A percentile compares a stretch with the other conserved stretches of the same genome.
Conservation (phyloP, 2,888 invertebrate species). For the Augiades crinisus region DNA sequence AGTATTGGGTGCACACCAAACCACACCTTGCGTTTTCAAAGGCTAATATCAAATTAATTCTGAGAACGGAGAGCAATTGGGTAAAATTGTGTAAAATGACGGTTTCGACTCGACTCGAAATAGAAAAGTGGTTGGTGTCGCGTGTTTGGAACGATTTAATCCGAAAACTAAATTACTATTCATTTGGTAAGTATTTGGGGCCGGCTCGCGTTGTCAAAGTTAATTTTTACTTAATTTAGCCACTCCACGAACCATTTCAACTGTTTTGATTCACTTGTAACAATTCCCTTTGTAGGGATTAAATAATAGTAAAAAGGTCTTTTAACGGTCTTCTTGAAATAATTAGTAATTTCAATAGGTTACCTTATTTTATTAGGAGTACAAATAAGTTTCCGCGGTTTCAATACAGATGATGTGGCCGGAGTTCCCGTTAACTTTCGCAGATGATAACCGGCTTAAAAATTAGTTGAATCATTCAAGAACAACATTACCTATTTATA, state of each 20-base stretch:
- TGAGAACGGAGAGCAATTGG: constrained; percentile 77
- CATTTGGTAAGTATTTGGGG: constrained; percentile 75
- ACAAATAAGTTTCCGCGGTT: too few relatives aligned
- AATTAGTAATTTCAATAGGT: too few relatives aligned
- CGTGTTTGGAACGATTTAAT: constrained; percentile 80
- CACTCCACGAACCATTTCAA: constrained; percentile 36
- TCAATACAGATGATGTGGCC: too few relatives aligned
- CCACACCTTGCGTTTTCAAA: constrained; percentile 80
- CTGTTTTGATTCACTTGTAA: neutral
- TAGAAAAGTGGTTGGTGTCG: constrained; percentile 81
- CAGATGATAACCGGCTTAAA: too few relatives aligned
- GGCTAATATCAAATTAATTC: constrained; percentile 81
- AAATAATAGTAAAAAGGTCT: too few relatives aligned
- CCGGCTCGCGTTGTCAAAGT: constrained; percentile 70
- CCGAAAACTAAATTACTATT: constrained; percentile 79
- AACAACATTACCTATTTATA: too few relatives aligned
- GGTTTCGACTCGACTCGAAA: constrained; percentile 72
- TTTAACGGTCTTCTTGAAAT: too few relatives aligned
- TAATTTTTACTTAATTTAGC: constrained; percentile 59
- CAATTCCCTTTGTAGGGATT: too few relatives aligned
- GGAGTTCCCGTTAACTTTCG: too few relatives aligned
- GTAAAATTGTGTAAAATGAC: constrained; percentile 81
- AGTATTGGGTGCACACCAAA: constrained; percentile 67
- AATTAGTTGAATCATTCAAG: too few relatives aligned
- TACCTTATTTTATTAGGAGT: too few relatives aligned